Base-by-base conservation (phyloP, 2,113 vertebrate genomes). In the Ameiurus melas region DNA sequence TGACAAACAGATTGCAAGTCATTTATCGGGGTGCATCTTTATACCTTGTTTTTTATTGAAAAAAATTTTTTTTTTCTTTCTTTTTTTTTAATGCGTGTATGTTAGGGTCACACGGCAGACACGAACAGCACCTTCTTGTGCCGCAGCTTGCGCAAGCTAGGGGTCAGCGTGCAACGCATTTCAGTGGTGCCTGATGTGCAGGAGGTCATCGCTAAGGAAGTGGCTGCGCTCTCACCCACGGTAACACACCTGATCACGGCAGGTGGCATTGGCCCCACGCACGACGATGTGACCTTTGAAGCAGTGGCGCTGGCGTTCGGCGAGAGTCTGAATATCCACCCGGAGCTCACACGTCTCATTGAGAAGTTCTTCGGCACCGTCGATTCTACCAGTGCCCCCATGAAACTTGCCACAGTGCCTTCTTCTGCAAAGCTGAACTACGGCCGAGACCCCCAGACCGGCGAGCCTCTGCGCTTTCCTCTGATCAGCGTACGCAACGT, bases 231-330 rank as follows among this genome's bases (percentile, higher is more conserved):
- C 3, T 94, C 98, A 0, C 14, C 93, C 36, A 95, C 93, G 43
- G 97, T 96, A 88, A 97, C 97, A 4, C 97, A 96, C 9, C 96
- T 99, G 80, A 94, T 99, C 84, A 99, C 97, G 0, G 97, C 97
- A 0, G 98, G 98, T 0, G 98, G 98, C 85, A 96, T 99, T 0
- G 98, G 98, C 53, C 98, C 98, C 92, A 99, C 98, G 0, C 98
- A 99, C 0, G 98, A 99, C 0, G 98, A 99, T 0, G 96, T 99
- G 55, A 99, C 98, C 62, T 97, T 99, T 0, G 97, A 99, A 92
- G 97, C 96, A 0, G 95, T 99, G 1, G 98, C 97, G 2, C 93
- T 90, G 92, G 98, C 98, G 0, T 99, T 99, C 4, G 94, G 96
- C 0, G 98, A 99, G 80, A 87, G 83, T 7, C 86, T 98, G 0